Percentiles rank a stretch among this genome's conserved stretches.
These are phyloP conservation scores for Anguilla pacifica DNA, from an alignment of 2,797 vertebrate genomes.

Conservation along the genomic window DNA sequence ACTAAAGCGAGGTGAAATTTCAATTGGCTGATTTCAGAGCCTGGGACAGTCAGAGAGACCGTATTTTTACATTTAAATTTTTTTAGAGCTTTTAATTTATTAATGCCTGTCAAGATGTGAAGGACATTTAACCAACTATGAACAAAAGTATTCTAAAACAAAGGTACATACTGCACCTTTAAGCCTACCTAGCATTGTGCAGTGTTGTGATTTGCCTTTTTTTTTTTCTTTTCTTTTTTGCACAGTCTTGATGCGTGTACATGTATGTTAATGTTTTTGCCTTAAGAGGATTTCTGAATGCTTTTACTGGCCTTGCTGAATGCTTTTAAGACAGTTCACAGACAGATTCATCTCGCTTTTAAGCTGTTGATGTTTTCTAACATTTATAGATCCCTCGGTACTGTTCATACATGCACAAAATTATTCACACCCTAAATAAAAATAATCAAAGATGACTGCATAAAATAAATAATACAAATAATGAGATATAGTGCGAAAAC, in stretches of 20 bases:
- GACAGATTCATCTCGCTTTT: background rate
- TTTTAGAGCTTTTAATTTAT: no score
- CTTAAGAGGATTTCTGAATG: background rate
- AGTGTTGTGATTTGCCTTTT: background rate
- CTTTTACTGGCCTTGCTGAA: background rate
- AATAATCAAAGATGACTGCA: background rate
- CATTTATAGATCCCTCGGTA: background rate
- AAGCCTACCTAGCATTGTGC: background rate
- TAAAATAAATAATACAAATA: background rate
- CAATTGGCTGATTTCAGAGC: no score
- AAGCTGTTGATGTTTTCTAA: background rate
- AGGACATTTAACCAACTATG: no score
- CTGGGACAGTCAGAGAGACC: no score
- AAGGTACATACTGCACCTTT: no score
- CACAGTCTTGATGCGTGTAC: constrained; percentile 8
- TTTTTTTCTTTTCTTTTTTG: background rate
- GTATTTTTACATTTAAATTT: no score
- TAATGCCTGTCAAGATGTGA: no score
- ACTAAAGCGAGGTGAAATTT: no score
- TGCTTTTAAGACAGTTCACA: background rate
- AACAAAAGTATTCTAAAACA: no score
- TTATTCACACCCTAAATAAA: background rate
- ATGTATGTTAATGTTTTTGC: constrained; percentile 1
- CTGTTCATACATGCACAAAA: background rate
- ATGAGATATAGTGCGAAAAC: background rate